Conservation (phyloP, 2,113 vertebrate species). For the Phylloscopus trochilus region DNA sequence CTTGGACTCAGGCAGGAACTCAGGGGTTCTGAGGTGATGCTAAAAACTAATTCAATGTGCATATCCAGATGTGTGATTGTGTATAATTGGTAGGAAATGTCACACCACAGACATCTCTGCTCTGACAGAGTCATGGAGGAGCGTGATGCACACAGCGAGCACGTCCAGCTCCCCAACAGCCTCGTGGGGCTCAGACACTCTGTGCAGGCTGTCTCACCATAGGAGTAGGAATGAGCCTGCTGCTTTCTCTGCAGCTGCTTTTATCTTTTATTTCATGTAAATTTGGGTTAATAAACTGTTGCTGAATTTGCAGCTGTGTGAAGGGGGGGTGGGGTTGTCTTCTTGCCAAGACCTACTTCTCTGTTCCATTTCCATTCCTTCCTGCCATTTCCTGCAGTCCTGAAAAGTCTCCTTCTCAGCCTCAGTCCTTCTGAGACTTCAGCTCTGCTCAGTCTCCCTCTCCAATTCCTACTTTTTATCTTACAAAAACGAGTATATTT, state of each 20-base stretch:
- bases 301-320: not conserved
- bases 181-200: accelerated
- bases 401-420: not conserved
- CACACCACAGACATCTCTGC: not conserved
- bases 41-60: not conserved
- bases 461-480: not conserved
- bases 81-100: not conserved
- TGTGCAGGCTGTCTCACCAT: too few relatives aligned
- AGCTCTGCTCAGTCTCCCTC: not conserved
- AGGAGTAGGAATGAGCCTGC: not conserved
- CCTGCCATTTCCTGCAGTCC: not conserved
- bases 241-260: not conserved
- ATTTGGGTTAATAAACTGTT: not conserved
- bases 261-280: not conserved
- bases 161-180: not conserved
- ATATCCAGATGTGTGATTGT: accelerated
- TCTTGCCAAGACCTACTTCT: not conserved
- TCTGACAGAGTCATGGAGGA: not conserved
- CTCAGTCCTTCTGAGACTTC: not conserved
- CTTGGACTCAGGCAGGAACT: not conserved
- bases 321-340: not conserved
- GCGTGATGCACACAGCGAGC: accelerated
- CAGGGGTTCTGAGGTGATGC: accelerated
- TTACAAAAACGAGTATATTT: not conserved
- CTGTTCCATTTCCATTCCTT: not conserved